A percentile compares a stretch with the other conserved stretches of the same genome.
Evolutionary conservation across 1,140 invertebrate genomes (phyloP).

Genomic region (Drosophila auraria): DNA sequence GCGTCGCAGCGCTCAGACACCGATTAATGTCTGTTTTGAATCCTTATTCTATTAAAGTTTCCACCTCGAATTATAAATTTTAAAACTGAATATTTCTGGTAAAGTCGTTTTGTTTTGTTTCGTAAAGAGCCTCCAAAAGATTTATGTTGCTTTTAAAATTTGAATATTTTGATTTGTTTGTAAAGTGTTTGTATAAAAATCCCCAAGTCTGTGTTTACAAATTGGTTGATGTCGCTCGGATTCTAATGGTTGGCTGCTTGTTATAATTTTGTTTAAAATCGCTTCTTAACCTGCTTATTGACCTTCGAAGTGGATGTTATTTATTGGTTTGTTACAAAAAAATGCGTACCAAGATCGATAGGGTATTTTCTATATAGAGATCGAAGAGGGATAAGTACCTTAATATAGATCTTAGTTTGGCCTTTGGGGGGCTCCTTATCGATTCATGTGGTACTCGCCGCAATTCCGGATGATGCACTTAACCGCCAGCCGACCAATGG

Average conservation of each 20-base stretch:
- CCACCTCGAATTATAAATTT: not conserved
- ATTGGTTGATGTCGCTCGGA: constrained; percentile 6
- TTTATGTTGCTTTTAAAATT: not conserved
- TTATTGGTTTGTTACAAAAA: constrained; percentile 8
- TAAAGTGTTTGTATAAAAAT: constrained; percentile 53
- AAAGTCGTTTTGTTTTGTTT: constrained; percentile 15
- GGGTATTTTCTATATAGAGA: not conserved
- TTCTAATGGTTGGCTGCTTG: not conserved
- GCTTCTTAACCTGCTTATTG: not conserved
- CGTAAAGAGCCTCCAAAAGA: constrained; percentile 47
- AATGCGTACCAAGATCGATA: constrained; percentile 12
- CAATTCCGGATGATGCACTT: constrained; percentile 91
- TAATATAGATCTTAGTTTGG: not conserved
- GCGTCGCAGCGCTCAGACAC: constrained; percentile 49
- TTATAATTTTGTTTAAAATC: not conserved
- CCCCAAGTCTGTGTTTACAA: constrained; percentile 9
- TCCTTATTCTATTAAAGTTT: constrained; percentile 3
- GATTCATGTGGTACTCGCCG: constrained; percentile 87
- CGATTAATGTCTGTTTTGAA: not conserved
- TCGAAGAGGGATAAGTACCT: constrained; percentile 2
- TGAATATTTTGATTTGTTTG: constrained; percentile 18
- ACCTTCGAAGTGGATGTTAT: not conserved
- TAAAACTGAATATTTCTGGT: not conserved
- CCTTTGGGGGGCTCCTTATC: not conserved
- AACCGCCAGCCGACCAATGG: constrained; percentile 91